These are phyloP conservation scores for Naso thynnoides DNA, from an alignment of 2,797 vertebrate species.

Conservation along the genomic window DNA sequence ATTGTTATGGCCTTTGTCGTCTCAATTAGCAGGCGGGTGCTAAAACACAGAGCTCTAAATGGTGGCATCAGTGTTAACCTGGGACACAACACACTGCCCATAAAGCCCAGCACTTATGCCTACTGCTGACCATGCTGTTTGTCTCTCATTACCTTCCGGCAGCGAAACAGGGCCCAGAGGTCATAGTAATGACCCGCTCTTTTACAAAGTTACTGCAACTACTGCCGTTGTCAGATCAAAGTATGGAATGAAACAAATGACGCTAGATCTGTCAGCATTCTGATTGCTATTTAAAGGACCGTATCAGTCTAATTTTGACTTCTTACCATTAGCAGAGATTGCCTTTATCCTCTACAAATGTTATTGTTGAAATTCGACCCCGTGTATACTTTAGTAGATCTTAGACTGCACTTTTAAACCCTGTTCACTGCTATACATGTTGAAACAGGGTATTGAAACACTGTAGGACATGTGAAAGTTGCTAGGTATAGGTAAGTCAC, in stretches of 20 bases:
- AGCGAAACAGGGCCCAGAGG: conserved; percentile 75
- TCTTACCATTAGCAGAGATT: no score
- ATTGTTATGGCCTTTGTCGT: conserved; percentile 86
- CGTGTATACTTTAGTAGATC: no score
- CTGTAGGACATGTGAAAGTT: no score
- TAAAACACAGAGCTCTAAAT: conserved; percentile 87
- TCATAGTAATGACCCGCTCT: conserved; percentile 74
- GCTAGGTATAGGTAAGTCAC: no score
- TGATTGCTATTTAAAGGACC: conserved; percentile 7
- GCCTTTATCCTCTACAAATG: no score
- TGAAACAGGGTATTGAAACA: no score
- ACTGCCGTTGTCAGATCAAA: conserved; percentile 45
- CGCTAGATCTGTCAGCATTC: conserved; percentile 17
- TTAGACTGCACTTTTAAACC: no score
- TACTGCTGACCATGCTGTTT: conserved; percentile 81
- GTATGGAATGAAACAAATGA: conserved; percentile 60
- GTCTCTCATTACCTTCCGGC: conserved; percentile 76
- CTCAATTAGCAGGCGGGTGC: conserved; percentile 89
- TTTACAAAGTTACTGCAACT: conserved; percentile 68
- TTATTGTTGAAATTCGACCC: no score
- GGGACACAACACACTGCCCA: conserved; percentile 79
- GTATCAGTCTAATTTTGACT: no score
- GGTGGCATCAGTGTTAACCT: conserved; percentile 81
- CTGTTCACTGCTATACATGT: no score
- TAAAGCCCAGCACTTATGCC: conserved; percentile 81